Conservation (phyloP, 2,888 invertebrate genomes). For the Xanthia togata region DNA sequence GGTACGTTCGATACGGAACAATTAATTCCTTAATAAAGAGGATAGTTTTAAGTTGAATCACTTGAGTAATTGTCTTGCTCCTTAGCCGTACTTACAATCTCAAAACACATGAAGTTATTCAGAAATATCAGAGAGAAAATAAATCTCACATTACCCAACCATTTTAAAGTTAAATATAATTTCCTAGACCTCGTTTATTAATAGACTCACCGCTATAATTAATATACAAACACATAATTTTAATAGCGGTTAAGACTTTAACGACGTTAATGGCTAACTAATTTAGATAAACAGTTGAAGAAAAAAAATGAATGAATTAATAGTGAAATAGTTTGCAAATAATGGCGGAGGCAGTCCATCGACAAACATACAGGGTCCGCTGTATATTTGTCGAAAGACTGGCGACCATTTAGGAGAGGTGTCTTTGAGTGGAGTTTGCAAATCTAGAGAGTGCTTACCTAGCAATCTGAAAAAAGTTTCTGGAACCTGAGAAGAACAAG, state of each 20-base stretch:
- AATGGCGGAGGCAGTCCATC: too few relatives aligned
- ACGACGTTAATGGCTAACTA: background rate
- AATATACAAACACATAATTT: background rate
- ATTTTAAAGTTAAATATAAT: background rate
- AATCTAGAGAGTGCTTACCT: background rate
- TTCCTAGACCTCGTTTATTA: background rate
- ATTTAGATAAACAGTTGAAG: background rate
- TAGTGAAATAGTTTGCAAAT: background rate
- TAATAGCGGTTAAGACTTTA: background rate
- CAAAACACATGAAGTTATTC: background rate
- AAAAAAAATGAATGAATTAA: background rate
- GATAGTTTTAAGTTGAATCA: too few relatives aligned
- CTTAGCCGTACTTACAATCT: background rate
- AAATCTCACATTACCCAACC: background rate
- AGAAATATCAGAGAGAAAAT: background rate
- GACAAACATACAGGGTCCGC: too few relatives aligned
- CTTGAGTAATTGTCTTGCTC: too few relatives aligned
- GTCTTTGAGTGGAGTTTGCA: background rate
- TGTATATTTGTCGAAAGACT: too few relatives aligned
- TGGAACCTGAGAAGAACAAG: too few relatives aligned
- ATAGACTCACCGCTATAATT: background rate
- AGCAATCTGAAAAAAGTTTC: background rate
- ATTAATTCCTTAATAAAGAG: too few relatives aligned
- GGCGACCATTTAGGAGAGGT: too few relatives aligned
- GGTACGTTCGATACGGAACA: background rate